Conservation (phyloP, 2,113 vertebrate species). For the Syngnathus typhle region DNA sequence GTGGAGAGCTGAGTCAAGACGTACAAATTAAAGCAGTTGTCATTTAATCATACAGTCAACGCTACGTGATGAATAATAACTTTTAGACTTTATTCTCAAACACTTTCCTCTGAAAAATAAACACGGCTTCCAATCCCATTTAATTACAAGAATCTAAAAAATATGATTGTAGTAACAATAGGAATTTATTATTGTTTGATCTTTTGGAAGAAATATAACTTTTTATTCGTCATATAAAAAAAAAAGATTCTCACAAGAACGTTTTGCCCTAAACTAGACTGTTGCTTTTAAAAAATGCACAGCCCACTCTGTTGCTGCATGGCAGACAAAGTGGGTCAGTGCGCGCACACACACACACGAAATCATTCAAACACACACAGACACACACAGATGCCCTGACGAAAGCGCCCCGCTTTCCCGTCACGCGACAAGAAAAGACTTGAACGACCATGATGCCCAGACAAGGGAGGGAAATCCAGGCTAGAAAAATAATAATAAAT, state of each 20-base stretch:
- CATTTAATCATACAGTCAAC: no score
- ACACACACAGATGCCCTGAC: neutral
- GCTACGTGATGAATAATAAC: neutral
- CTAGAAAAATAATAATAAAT: neutral
- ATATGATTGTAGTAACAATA: no score
- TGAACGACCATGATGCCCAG: neutral
- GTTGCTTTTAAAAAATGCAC: conserved; percentile 64
- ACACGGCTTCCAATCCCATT: no score
- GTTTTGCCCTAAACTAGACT: conserved; percentile 26
- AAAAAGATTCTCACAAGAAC: no score
- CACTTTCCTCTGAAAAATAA: no score
- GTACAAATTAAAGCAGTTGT: neutral
- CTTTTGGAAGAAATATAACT: no score
- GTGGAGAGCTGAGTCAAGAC: neutral
- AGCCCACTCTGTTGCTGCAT: conserved; percentile 62
- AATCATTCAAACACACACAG: conserved; percentile 6
- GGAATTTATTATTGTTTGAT: no score
- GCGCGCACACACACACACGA: neutral
- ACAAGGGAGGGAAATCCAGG: neutral
- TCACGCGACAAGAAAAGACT: neutral
- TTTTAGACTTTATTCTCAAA: no score
- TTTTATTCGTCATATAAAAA: no score
- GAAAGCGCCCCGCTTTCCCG: neutral
- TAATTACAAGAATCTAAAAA: no score
- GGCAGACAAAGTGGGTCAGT: conserved; percentile 62